Evolutionary conservation across 2,797 vertebrate species (phyloP).

Genomic region (Sebastes minor): DNA sequence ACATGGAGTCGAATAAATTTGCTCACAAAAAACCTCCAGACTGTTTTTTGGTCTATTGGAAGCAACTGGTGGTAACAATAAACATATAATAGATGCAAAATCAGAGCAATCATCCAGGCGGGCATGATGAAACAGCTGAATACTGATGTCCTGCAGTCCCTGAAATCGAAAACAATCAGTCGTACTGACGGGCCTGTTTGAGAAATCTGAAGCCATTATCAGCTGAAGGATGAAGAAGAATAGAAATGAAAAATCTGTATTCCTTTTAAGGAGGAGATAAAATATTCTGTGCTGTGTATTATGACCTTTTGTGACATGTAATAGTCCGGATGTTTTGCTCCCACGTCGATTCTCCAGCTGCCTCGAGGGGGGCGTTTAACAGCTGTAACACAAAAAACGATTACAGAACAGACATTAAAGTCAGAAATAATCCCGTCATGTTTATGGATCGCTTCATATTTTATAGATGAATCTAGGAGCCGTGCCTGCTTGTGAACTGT

Average conservation of each 20-base stretch:
- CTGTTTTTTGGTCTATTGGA: not conserved
- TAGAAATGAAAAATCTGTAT: constrained; percentile 8
- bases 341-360: constrained; percentile 2
- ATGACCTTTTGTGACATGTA: not conserved
- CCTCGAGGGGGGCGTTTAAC: constrained; percentile 5
- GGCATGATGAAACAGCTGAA: not conserved
- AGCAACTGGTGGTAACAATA: constrained; percentile 14
- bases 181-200: constrained; percentile 3
- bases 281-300: not conserved
- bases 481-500: constrained; percentile 27
- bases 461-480: not conserved
- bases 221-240: not conserved
- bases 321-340: not conserved
- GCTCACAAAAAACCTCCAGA: not conserved
- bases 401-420: constrained; percentile 8
- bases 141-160: constrained; percentile 21
- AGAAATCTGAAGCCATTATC: constrained; percentile 18
- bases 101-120: constrained; percentile 29
- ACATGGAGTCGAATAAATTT: not conserved
- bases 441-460: constrained; percentile 48
- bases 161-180: constrained; percentile 40
- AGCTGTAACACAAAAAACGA: constrained; percentile 18
- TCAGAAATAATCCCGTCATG: constrained; percentile 37
- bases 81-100: constrained; percentile 11
- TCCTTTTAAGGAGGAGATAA: not conserved